phyloP scores from a whole-genome alignment of 2,888 invertebrate genomes.

The Pollenia angustigena region DNA sequence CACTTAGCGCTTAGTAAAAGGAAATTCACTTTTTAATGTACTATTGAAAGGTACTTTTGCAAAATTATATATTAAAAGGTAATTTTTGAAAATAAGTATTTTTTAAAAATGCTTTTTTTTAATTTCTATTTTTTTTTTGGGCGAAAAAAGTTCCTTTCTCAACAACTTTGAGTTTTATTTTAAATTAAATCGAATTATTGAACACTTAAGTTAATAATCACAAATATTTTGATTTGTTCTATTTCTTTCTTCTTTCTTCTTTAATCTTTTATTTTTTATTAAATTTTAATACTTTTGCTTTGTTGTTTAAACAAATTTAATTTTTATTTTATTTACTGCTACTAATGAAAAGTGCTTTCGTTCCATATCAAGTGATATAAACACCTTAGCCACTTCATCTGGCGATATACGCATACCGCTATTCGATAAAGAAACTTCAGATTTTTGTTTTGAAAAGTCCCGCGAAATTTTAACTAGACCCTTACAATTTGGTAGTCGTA shows the following conservation, averaged over 20 bases:
- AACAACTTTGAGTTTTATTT: too few relatives aligned
- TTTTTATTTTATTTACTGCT: constrained; percentile 47
- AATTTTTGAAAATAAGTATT: too few relatives aligned
- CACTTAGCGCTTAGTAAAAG: too few relatives aligned
- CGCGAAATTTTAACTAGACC: constrained; percentile 88
- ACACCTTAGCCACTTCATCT: constrained; percentile 81
- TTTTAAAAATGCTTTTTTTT: too few relatives aligned
- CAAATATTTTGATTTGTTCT: constrained; percentile 41
- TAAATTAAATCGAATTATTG: too few relatives aligned
- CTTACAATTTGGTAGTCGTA: constrained; percentile 74
- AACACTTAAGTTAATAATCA: background rate
- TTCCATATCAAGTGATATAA: constrained; percentile 85
- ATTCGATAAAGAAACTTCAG: constrained; percentile 90
- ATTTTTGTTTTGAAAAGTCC: constrained; percentile 90
- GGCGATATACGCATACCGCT: constrained; percentile 86
- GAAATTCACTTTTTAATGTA: too few relatives aligned
- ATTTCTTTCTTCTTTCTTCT: constrained; percentile 58
- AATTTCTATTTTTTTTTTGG: too few relatives aligned
- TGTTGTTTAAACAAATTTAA: constrained; percentile 54
- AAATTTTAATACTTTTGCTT: constrained; percentile 62
- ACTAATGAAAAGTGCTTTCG: constrained; percentile 84
- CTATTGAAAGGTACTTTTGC: too few relatives aligned
- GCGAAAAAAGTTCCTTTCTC: too few relatives aligned
- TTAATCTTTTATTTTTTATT: constrained; percentile 70
- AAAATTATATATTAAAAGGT: too few relatives aligned